phyloP scores from a whole-genome alignment of 2,888 invertebrate genomes.

The Folsomia manolachei region DNA sequence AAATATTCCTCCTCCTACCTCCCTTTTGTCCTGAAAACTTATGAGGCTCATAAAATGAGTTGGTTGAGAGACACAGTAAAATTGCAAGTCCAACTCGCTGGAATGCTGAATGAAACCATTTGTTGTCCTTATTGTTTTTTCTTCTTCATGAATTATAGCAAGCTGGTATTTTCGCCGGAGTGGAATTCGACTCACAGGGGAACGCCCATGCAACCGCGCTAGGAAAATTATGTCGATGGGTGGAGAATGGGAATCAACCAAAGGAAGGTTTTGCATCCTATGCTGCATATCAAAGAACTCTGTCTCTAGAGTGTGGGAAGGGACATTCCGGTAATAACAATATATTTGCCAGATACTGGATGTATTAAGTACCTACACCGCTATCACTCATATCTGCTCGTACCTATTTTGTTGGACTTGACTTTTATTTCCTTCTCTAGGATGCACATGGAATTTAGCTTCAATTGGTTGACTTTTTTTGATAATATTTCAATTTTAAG shows the following conservation, averaged over 20 bases:
- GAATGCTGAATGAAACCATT: conserved; percentile 1
- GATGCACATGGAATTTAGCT: too few species aligned
- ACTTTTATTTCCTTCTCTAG: too few species aligned
- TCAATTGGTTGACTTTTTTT: too few species aligned
- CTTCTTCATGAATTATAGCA: conserved; percentile 58
- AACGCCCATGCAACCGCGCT: conserved; percentile 70
- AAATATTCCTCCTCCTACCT: too few species aligned
- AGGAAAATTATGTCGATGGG: conserved; percentile 85
- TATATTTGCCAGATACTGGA: too few species aligned
- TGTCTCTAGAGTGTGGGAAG: conserved; percentile 77
- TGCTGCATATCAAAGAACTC: conserved; percentile 81
- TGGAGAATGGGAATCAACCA: conserved; percentile 69
- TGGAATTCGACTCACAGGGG: conserved; percentile 67
- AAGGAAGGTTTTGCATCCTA: conserved; percentile 77
- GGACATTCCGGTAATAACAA: conserved; percentile 70
- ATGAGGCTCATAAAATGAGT: background rate
- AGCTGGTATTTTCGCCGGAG: conserved; percentile 78
- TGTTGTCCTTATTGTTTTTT: background rate
- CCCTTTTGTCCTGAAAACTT: conserved; percentile 60
- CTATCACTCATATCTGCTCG: too few species aligned
- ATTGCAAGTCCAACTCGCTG: too few species aligned
- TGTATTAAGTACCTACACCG: too few species aligned
- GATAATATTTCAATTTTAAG: too few species aligned
- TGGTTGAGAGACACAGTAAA: too few species aligned
- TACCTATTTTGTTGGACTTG: too few species aligned